Evolutionary conservation across 2,797 vertebrate species (phyloP).

Genomic region (Trachurus trachurus): DNA sequence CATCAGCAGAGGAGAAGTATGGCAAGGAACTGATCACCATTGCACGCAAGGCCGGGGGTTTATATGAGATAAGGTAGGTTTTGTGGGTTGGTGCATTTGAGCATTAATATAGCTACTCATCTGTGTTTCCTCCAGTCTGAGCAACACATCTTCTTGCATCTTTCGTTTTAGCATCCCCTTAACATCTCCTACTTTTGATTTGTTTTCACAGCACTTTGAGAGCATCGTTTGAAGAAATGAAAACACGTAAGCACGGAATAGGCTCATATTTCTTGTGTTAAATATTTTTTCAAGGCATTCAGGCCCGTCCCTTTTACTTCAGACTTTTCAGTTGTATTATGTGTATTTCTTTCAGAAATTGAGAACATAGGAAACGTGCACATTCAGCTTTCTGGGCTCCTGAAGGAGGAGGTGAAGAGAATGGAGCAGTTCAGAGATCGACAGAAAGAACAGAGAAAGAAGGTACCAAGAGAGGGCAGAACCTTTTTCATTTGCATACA

Average conservation of each 20-base stretch:
- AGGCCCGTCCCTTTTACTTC: not conserved
- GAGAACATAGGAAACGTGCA: slow-evolving; percentile 94
- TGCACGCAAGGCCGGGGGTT: slow-evolving; percentile 91
- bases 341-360: slow-evolving; percentile 85
- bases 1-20: slow-evolving; percentile 94
- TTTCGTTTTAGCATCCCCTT: not conserved
- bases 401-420: slow-evolving; percentile 92
- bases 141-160: not conserved
- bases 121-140: not conserved
- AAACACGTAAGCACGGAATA: slow-evolving; percentile 89
- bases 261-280: not conserved
- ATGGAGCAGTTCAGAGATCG: slow-evolving; percentile 95
- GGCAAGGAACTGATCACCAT: slow-evolving; percentile 95
- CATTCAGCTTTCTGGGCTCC: slow-evolving; percentile 89
- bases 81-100: not conserved
- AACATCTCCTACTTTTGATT: not conserved
- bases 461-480: slow-evolving; percentile 77
- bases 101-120: not conserved
- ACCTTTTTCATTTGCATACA: slow-evolving; percentile 11
- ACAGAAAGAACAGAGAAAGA: slow-evolving; percentile 96
- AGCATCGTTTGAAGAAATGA: slow-evolving; percentile 92
- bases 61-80: slow-evolving; percentile 92
- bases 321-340: not conserved
- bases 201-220: slow-evolving; percentile 88
- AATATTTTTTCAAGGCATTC: not conserved